These are phyloP conservation scores for Sorex maritimensis DNA, from an alignment of 2,797 vertebrate genomes.

Conservation along the genomic window DNA sequence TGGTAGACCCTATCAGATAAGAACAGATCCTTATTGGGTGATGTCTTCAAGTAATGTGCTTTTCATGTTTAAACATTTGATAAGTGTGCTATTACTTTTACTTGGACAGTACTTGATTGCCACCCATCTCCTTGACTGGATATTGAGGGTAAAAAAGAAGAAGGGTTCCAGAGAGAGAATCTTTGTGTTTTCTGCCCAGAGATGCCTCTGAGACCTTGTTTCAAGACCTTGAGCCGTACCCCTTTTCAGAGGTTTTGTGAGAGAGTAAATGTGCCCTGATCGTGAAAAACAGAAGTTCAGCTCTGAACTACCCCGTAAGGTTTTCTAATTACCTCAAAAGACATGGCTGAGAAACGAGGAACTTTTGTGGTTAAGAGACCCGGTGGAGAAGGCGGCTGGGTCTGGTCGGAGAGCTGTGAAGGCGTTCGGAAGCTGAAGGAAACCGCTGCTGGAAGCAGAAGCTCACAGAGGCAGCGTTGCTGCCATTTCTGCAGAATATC, in stretches of 20 bases:
- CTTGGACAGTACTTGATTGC: too few relatives aligned
- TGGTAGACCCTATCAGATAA: too few relatives aligned
- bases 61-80: too few relatives aligned
- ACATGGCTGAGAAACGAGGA: neutral
- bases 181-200: neutral
- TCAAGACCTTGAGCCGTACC: neutral
- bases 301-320: conserved; percentile 37
- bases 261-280: neutral
- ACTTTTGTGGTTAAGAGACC: neutral
- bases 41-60: neutral
- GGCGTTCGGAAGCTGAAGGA: rapidly evolving
- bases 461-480: neutral
- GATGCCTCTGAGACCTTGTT: neutral
- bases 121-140: too few relatives aligned
- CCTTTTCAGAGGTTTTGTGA: conserved; percentile 24
- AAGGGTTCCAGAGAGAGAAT: too few relatives aligned
- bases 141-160: too few relatives aligned
- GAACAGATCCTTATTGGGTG: neutral
- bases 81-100: too few relatives aligned
- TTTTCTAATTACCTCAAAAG: conserved; percentile 20
- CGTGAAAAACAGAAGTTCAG: neutral
- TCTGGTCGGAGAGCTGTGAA: neutral
- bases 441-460: neutral
- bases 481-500: neutral
- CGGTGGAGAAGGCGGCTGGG: neutral